Conservation (phyloP, 2,113 vertebrate species). For the Seriola dumerili region DNA sequence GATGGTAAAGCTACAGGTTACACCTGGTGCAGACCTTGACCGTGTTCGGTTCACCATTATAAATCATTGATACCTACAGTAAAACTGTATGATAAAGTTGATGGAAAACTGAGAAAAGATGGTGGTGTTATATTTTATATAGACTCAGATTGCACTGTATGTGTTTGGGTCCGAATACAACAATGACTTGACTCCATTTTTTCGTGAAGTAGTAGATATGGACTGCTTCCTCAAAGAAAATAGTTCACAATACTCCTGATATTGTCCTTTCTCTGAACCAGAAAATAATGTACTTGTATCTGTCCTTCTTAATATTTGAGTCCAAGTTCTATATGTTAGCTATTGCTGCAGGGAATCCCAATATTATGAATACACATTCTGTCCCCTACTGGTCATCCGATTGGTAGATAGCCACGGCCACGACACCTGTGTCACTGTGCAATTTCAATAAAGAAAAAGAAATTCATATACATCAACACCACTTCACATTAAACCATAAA, state of each 20-base stretch:
- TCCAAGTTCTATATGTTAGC: not conserved
- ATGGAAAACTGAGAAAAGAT: slow-evolving; percentile 1
- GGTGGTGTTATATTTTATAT: not conserved
- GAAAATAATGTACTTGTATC: not conserved
- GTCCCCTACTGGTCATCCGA: slow-evolving; percentile 24
- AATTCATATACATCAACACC: not conserved
- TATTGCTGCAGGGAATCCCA: not conserved
- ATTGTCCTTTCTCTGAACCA: not conserved
- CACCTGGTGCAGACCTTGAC: not conserved
- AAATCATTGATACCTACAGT: not conserved
- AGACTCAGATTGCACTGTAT: not conserved
- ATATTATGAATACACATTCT: not conserved
- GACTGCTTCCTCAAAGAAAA: not conserved
- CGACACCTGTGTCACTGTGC: not conserved
- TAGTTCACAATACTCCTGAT: not conserved
- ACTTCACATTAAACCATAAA: not conserved
- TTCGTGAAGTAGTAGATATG: not conserved
- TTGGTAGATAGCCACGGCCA: not conserved
- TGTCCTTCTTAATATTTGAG: slow-evolving; percentile 10
- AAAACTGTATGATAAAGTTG: not conserved
- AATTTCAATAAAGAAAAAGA: not conserved
- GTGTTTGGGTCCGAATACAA: not conserved
- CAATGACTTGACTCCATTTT: not conserved
- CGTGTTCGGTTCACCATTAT: not conserved
- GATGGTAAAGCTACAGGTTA: slow-evolving; percentile 22